Conservation (phyloP, 2,888 invertebrate genomes). For the Miltochrista miniata region DNA sequence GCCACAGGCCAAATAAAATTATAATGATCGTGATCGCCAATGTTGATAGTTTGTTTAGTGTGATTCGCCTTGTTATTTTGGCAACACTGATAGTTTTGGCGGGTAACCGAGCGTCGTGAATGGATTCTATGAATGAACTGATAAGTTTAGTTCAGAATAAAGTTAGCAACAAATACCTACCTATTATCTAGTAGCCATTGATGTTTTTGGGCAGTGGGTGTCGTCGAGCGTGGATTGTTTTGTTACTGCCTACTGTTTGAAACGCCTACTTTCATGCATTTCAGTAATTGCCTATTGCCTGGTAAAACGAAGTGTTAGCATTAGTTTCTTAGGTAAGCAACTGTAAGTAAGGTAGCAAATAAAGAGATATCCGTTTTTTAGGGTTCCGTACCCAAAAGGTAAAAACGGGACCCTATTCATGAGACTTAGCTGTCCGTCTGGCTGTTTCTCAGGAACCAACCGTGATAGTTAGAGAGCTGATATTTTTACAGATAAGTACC, state of each 20-base stretch:
- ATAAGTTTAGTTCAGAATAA: conserved; percentile 39
- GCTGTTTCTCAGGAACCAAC: too few species aligned
- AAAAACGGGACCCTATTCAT: too few species aligned
- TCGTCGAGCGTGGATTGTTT: conserved; percentile 27
- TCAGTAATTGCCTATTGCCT: conserved; percentile 5
- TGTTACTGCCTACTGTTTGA: conserved; percentile 31
- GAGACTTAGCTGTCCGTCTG: too few species aligned
- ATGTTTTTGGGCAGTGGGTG: conserved; percentile 23
- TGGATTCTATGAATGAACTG: conserved; percentile 56
- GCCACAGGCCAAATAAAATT: conserved; percentile 67
- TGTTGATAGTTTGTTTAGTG: conserved; percentile 60
- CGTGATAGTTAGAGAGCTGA: too few species aligned
- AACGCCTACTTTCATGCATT: conserved; percentile 27
- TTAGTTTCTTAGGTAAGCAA: too few species aligned
- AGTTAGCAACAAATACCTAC: conserved; percentile 19
- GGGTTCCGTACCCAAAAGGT: too few species aligned
- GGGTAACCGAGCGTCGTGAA: conserved; percentile 47
- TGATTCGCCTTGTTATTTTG: conserved; percentile 62
- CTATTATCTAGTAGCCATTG: conserved; percentile 17
- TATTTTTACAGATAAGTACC: too few species aligned
- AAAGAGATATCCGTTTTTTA: too few species aligned
- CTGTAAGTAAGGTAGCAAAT: too few species aligned
- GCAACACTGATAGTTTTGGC: conserved; percentile 61
- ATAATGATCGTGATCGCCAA: conserved; percentile 50
- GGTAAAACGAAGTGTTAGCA: too few species aligned